Base-by-base conservation (phyloP, 64 coral and sea anemone species). In the Actinia tenebrosa region DNA sequence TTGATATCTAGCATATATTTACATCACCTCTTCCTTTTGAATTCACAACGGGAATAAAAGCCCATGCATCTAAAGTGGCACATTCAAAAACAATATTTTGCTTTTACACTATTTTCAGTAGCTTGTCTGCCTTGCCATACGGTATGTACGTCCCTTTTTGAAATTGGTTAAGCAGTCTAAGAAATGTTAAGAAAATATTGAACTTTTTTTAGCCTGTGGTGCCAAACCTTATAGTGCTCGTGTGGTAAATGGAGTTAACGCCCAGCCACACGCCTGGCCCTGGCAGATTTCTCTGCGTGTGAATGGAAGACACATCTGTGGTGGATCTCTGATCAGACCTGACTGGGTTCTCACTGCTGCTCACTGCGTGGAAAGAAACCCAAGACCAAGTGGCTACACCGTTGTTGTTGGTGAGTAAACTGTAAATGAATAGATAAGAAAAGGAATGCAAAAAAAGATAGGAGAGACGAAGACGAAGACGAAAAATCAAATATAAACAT, bases 251-350 rank as follows among this genome's bases (percentile, higher is more conserved):
- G 94, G 94, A 30, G 23, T 87, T 10, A 92, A 93, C 53, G 94
- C 94, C 25, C 55, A 53, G 45, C 94, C 62, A 6, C 94, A 96
- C 82, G 84, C 91, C 1, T 96, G 91, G 94, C 94, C 94, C 10
- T 96, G 94, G 94, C 94, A 96, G 88, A 93, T 96, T 6, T 96
- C 94, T 6, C 87, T 96, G 2, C 45, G 89, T 13, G 16, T 71
- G 1, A 81, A 54, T 10, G 84, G 89, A 18, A 4, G 78, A 0
- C 89, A 91, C 45, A 91, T 91, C 17, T 91, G 89, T 44, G 89
- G 89, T 6, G 89, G 89, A 86, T 91, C 89, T 9, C 18, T 91
- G 0, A 91, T 91, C 26, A 26, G 75, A 5, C 10, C 42, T 16
- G 5, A 44, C 2, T 91, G 89, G 89, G 60, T 87, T 19, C n/a